Conservation (phyloP, 2,888 invertebrate species). For the Neocrepidodera transversa region DNA sequence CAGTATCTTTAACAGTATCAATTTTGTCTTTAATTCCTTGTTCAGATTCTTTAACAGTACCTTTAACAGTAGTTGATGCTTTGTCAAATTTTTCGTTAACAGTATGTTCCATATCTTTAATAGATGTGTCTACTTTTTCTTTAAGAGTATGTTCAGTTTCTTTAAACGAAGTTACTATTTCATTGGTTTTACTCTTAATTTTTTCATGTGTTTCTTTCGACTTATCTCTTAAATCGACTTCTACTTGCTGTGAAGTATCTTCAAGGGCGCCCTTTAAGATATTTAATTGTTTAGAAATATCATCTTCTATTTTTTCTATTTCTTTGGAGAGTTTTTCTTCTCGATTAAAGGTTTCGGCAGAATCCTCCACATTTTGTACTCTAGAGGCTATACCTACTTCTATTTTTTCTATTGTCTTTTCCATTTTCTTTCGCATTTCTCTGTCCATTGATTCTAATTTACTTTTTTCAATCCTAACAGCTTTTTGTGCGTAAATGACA, state of each 20-base stretch:
- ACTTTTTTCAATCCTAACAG: constrained; percentile 24
- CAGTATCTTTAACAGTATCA: constrained; percentile 3
- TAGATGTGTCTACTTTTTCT: background rate
- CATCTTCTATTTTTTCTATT: constrained; percentile 16
- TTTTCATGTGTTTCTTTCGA: constrained; percentile 1
- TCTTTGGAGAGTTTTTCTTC: constrained; percentile 1
- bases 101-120: background rate
- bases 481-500: constrained; percentile 25
- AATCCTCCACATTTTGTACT: constrained; percentile 38
- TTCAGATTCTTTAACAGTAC: constrained; percentile 4
- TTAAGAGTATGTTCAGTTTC: background rate
- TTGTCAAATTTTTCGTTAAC: background rate
- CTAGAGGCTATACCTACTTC: constrained; percentile 30
- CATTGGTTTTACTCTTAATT: background rate
- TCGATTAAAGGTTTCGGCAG: constrained; percentile 15
- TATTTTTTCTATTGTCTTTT: constrained; percentile 12
- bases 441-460: constrained; percentile 13
- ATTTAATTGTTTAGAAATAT: constrained; percentile 3
- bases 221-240: background rate
- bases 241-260: background rate
- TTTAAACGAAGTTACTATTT: constrained; percentile 33
- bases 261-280: background rate
- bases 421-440: constrained; percentile 13
- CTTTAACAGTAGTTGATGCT: background rate
- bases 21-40: constrained; percentile 8